phyloP scores from a whole-genome alignment of 2,113 vertebrate species.

The Trachemys scripta region DNA sequence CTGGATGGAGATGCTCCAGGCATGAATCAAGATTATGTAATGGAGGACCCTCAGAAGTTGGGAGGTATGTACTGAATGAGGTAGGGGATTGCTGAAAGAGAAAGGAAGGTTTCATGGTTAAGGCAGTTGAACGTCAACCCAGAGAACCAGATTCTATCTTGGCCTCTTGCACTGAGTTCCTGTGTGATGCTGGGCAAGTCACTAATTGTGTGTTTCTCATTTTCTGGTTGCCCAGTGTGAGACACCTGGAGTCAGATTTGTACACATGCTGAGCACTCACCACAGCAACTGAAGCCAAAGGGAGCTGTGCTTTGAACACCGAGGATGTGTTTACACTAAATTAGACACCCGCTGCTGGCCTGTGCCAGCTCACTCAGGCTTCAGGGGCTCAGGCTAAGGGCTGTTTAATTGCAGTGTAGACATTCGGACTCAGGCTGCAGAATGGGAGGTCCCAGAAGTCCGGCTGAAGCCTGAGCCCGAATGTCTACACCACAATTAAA shows the following conservation, averaged over 20 bases:
- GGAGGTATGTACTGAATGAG: not conserved
- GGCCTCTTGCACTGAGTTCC: not conserved
- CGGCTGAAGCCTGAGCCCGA: no score
- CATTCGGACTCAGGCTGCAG: not conserved
- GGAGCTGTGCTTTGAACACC: not conserved
- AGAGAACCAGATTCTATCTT: not conserved
- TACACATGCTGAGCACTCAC: rapidly evolving
- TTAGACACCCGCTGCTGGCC: not conserved
- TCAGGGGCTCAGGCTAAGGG: not conserved
- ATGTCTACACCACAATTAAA: no score
- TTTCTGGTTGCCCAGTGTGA: not conserved
- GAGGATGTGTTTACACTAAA: not conserved
- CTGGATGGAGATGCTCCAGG: not conserved
- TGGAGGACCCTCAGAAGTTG: not conserved
- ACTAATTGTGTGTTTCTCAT: not conserved
- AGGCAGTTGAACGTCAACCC: not conserved
- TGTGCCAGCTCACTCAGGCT: not conserved
- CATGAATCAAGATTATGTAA: not conserved
- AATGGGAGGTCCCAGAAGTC: not conserved
- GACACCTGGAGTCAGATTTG: not conserved
- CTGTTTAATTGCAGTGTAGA: not conserved
- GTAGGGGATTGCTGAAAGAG: no score
- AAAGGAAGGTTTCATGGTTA: not conserved
- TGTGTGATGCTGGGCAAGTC: not conserved
- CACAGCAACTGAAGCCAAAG: not conserved